Evolutionary conservation across 2,888 invertebrate species (phyloP).

Genomic region (Hydriomena furcata): DNA sequence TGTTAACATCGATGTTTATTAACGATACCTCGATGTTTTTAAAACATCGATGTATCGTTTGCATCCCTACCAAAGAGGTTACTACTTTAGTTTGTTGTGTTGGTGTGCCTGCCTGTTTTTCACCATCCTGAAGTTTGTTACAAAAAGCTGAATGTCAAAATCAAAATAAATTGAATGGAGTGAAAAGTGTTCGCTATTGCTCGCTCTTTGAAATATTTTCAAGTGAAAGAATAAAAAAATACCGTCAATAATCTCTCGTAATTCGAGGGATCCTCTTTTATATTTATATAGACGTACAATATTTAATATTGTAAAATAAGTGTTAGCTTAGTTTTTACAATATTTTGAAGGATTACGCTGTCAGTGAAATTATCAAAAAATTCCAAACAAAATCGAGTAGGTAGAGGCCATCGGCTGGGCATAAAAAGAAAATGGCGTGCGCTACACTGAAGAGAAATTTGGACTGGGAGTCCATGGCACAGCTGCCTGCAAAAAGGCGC

Average conservation of each 20-base stretch:
- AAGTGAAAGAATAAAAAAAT: slow-evolving; percentile 55
- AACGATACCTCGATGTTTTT: no score
- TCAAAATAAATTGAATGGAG: slow-evolving; percentile 58
- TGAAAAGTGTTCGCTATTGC: slow-evolving; percentile 54
- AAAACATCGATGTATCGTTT: no score
- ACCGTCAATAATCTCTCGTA: slow-evolving; percentile 63
- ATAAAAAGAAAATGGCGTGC: slow-evolving; percentile 95
- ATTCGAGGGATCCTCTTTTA: slow-evolving; percentile 64
- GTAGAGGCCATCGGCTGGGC: slow-evolving; percentile 82
- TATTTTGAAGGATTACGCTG: slow-evolving; percentile 63
- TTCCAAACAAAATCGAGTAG: slow-evolving; percentile 56
- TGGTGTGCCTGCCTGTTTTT: slow-evolving; percentile 37
- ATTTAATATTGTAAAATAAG: slow-evolving; percentile 56
- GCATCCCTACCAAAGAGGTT: no score
- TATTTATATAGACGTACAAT: slow-evolving; percentile 50
- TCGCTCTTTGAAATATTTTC: slow-evolving; percentile 58
- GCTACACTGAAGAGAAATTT: slow-evolving; percentile 97
- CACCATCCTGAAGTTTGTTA: slow-evolving; percentile 6
- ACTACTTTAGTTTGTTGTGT: no score
- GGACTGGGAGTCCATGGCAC: slow-evolving; percentile 97
- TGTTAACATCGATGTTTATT: no score
- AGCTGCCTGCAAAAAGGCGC: slow-evolving; percentile 93
- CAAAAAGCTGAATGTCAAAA: slow-evolving; percentile 57
- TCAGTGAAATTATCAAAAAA: slow-evolving; percentile 60
- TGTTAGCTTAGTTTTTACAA: slow-evolving; percentile 51